A percentile compares a stretch with the other conserved stretches of the same genome.
phyloP scores from a whole-genome alignment of 2,113 vertebrate genomes.

The Mohoua ochrocephala region DNA sequence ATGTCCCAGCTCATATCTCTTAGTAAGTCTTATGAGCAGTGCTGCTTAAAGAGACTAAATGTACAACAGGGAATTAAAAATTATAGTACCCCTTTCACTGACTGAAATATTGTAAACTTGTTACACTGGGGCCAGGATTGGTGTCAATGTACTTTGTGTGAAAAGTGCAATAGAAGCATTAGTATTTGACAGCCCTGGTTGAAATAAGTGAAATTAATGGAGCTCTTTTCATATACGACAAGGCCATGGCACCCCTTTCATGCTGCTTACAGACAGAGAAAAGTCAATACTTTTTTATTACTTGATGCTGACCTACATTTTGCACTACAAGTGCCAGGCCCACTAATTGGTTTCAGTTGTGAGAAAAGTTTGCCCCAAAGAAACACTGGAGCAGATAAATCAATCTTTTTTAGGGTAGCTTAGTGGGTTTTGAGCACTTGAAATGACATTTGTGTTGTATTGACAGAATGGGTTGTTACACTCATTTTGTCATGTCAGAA shows the following conservation, averaged over 20 bases:
- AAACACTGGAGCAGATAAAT: conserved; percentile 85
- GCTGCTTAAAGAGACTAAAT: conserved; percentile 40
- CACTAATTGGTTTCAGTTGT: conserved; percentile 88
- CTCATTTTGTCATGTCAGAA: conserved; percentile 64
- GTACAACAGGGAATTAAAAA: conserved; percentile 65
- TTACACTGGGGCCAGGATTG: conserved; percentile 71
- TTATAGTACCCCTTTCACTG: conserved; percentile 55
- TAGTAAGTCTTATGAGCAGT: conserved; percentile 8
- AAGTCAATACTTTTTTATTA: conserved; percentile 95
- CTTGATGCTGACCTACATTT: conserved; percentile 87
- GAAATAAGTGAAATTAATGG: conserved; percentile 93
- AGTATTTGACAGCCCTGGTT: conserved; percentile 84
- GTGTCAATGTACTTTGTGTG: conserved; percentile 81
- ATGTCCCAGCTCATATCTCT: conserved; percentile 35
- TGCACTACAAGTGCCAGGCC: conserved; percentile 83
- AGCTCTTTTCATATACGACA: conserved; percentile 87
- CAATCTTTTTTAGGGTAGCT: conserved; percentile 83
- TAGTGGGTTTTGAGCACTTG: conserved; percentile 72
- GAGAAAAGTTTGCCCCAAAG: conserved; percentile 84
- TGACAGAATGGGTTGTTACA: conserved; percentile 56
- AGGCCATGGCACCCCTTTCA: conserved; percentile 86
- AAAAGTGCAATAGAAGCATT: conserved; percentile 85
- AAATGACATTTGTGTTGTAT: conserved; percentile 65
- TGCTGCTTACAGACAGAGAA: conserved; percentile 87
- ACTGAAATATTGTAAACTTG: conserved; percentile 82